Evolutionary conservation across 2,888 invertebrate genomes (phyloP), one percentile per base, ranked within the genome.

Genomic region (Trichacis sp.): DNA sequence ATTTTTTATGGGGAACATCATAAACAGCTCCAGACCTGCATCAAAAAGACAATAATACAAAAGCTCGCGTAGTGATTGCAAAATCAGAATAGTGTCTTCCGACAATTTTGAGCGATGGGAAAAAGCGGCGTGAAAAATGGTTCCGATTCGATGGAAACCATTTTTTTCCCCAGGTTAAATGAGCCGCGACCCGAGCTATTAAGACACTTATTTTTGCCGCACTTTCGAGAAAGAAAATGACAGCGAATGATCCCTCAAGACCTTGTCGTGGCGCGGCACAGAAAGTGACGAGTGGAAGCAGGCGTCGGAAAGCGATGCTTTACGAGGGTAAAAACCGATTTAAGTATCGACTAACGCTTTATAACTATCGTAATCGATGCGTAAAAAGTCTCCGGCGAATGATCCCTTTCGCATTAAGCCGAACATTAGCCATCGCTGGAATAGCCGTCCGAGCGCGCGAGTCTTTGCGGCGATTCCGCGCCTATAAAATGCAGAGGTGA

Each of bases 321-420:
- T 79, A 80, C 77, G 79, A 76, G 74, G 72, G 73, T 73, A 71
- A 74, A 73, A 74, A 74, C 70, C 70, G 66, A 71, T 71, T 68
- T 69, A 75, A 71, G 73, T 75, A 77, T 79, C 79, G 78, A 60
- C 60, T 64, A 64, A 56, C 59, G 55, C 64, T 59, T 64, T 59
- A 64, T 79, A 80, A 76, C 77, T 76, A 78, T 78, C 77, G 75
- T 74, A 74, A 81, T 80, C 78, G 80, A 79, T 77, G 79, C 70
- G 70, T 70, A 70, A 78, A 77, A 75, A 76, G 71, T 68, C 58
- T 51, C 51, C 63, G 48, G 63, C 59, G 67, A 75, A 72, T 70
- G 76, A 76, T 77, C 72, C 74, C 71, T 33, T 66, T 75, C 72
- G 72, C 73, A 73, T 75, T 74, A 75, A 69, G 71, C 62, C 68